Evolutionary conservation across 2,888 invertebrate genomes (phyloP), one percentile per base, ranked within the genome.

Genomic region (Volucella zonaria): DNA sequence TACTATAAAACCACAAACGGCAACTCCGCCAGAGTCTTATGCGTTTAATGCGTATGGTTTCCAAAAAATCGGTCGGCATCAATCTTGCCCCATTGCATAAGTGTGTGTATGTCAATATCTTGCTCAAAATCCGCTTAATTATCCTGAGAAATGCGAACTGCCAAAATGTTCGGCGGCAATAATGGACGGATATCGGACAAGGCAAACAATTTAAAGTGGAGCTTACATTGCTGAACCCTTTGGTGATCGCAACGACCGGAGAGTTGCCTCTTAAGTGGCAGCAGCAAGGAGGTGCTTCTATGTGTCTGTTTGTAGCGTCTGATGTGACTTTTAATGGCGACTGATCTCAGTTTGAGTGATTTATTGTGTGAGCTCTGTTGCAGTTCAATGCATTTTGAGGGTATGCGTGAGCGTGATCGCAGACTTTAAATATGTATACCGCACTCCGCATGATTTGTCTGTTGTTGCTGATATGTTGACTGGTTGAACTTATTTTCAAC

Each of bases 321-420:
- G 76, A 58, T 71, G 71, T 18, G 62, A 52, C 49, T 58, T 68
- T 73, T 56, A 51, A 56, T 78, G 78, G 78, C 54, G 73, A 73
- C 73, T 58, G 61, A 80, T 71, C 81, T 81, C 73, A 67, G 76
- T 81, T 81, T 85, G 81, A 81, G 81, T 77, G 85, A 77, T 81
- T 85, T 77, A 85, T 85, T 81, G 71, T 81, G 68, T 81, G 76
- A 68, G 75, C 56, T 31, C 31, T 31, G 47, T 64, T 62, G 47
- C 42, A 15, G 23, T 56, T 80, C 70, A 80, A 76, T 71, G 58
- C 42, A 42, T 51, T 47, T 62, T 11, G 8, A 11, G n/a, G 42
- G 83, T 79, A 43, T 83, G 61, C 38, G 80, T 80, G 75, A 42
- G 40, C 45, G 56, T 54, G 38, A 9, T 61, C 45, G 31, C 10